phyloP scores from a whole-genome alignment of 2,797 vertebrate genomes.

The Mus spretus region DNA sequence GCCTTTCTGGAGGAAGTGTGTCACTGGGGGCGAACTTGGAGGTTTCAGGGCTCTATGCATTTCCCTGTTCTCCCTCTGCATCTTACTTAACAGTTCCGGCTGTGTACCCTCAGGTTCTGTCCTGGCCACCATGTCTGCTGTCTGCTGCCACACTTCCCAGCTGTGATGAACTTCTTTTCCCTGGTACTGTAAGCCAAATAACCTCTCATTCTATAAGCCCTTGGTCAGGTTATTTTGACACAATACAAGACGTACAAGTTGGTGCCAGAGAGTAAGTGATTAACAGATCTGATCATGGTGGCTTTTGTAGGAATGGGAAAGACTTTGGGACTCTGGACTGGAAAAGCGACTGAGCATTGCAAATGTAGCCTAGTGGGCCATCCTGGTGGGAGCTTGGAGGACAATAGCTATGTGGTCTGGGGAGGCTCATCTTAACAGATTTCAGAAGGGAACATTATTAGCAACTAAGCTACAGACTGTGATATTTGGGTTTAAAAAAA shows the following conservation, averaged over 20 bases:
- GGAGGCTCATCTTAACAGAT: not conserved
- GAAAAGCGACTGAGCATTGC: not conserved
- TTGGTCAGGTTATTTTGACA: not conserved
- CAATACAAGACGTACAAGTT: not conserved
- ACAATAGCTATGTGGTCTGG: too few relatives aligned
- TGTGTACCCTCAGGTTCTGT: not conserved
- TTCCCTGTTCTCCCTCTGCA: not conserved
- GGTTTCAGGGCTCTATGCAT: not conserved
- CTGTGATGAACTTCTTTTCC: too few relatives aligned
- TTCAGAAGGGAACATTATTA: not conserved
- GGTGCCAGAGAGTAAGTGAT: too few relatives aligned
- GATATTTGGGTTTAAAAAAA: not conserved
- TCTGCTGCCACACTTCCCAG: not conserved
- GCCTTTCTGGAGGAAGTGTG: not conserved
- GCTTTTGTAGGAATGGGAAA: not conserved
- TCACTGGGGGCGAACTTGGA: not conserved
- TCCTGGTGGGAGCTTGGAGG: not conserved
- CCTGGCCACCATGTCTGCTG: not conserved
- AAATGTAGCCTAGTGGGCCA: not conserved
- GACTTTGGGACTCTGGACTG: not conserved
- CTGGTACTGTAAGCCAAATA: not conserved
- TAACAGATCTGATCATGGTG: not conserved
- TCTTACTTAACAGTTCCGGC: not conserved
- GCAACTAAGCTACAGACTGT: not conserved
- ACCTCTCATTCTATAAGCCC: too few relatives aligned